phyloP scores from a whole-genome alignment of 2,888 invertebrate species.

The Torymus aiolomorphi region DNA sequence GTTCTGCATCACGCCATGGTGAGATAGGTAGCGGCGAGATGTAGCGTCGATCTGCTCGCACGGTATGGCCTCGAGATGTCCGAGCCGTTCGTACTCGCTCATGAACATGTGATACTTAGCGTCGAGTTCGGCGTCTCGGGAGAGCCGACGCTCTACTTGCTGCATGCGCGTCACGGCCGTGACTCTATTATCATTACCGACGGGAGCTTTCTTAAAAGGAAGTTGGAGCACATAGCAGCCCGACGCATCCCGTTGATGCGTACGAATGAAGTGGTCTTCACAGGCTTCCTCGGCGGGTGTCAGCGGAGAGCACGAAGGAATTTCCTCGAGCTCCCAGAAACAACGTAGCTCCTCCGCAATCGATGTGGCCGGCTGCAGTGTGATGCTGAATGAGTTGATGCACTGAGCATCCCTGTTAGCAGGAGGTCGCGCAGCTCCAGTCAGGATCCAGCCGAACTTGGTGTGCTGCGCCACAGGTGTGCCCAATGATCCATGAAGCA shows the following conservation, averaged over 20 bases:
- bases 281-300: no score
- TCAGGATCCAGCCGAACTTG: constrained; percentile 16
- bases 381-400: constrained; percentile 3
- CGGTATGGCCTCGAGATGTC: constrained; percentile 22
- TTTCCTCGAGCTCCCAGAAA: no score
- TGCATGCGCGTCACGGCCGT: no score
- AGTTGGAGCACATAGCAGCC: no score
- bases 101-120: background rate
- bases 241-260: no score
- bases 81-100: constrained; percentile 3
- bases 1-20: background rate
- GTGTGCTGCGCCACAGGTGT: constrained; percentile 1
- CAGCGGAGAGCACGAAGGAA: no score
- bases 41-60: background rate
- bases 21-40: background rate
- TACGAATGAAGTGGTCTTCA: no score
- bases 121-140: no score
- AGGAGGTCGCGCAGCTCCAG: background rate
- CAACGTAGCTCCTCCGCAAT: no score
- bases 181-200: no score
- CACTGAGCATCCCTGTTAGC: background rate
- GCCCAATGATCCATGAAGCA: background rate
- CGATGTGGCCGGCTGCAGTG: background rate
- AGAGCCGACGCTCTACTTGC: no score
- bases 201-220: no score